Base-by-base conservation (phyloP, 2,888 invertebrate species). In the Drosophila rellima region DNA sequence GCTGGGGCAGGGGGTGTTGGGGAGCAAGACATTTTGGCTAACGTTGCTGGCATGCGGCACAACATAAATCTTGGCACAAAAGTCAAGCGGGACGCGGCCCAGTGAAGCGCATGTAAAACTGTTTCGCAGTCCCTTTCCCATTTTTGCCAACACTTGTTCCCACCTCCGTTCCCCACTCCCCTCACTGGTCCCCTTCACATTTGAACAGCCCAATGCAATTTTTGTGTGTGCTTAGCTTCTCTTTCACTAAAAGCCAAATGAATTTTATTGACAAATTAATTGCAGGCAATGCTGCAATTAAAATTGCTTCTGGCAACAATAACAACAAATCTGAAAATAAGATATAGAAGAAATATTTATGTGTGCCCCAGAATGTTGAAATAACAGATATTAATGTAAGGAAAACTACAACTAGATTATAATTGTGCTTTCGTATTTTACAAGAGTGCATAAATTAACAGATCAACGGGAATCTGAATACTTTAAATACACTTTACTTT, bases 261-360 rank as follows among this genome's bases (percentile, higher is more conserved):
- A 83, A 84, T 91, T 91, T 88, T 91, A 91, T 91, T 91, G 91
- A 91, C 91, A 91, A 83, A 90, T 91, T 91, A 91, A 91, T 91
- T 90, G 91, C 88, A 72, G 78, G 84, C 80, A 84, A 90, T 88
- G 82, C 73, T 47, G 82, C 83, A 86, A 82, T 82, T 88, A 86
- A 82, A 88, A 82, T 82, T 82, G 69, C 75, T 61, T 68, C 51
- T 65, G 69, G 33, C 69, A 61, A 15, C 15, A 64, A 20, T n/a
- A 52, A 18, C 13, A 37, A 20, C 37, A 66, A 52, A n/a, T 18
- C 10, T 39, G 26, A 11, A 20, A 42, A 26, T 35, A 10, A 48
- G 6, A 29, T 17, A 26, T n/a, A 20, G 13, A 15, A 7, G 6
- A 11, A 20, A n/a, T 18, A 26, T 37, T n/a, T n/a, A 33, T 15